These are phyloP conservation scores for Phalloptychus januarius DNA, from an alignment of 2,797 vertebrate species.

Conservation along the genomic window DNA sequence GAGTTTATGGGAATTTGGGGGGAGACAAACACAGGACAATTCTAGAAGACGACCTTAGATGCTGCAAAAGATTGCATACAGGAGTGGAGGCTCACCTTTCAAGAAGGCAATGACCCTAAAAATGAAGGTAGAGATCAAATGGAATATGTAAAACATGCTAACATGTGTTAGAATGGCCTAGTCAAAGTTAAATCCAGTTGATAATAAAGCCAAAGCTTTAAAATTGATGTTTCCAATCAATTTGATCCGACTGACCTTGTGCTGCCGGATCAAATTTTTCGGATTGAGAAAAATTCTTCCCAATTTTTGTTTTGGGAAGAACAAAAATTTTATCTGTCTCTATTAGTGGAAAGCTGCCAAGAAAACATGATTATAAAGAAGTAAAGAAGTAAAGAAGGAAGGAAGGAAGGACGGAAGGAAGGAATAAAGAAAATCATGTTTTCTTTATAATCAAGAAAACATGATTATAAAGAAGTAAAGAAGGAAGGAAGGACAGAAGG, in stretches of 20 bases:
- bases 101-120: neutral
- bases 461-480: too few relatives aligned
- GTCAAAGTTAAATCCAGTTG: neutral
- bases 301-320: neutral
- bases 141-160: neutral
- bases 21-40: neutral
- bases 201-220: neutral
- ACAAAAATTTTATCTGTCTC: neutral
- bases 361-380: too few relatives aligned
- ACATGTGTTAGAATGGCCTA: neutral
- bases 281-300: too few relatives aligned
- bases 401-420: too few relatives aligned
- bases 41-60: neutral
- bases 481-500: too few relatives aligned
- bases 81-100: neutral
- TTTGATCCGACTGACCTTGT: neutral
- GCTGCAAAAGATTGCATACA: neutral
- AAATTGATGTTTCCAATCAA: neutral
- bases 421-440: too few relatives aligned
- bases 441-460: too few relatives aligned
- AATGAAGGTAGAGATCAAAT: neutral
- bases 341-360: neutral
- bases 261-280: too few relatives aligned
- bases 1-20: neutral
- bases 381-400: too few relatives aligned